Evolutionary conservation across 64 coral and sea anemone genomes (phyloP).

Genomic region (Stylophora pistillata): DNA sequence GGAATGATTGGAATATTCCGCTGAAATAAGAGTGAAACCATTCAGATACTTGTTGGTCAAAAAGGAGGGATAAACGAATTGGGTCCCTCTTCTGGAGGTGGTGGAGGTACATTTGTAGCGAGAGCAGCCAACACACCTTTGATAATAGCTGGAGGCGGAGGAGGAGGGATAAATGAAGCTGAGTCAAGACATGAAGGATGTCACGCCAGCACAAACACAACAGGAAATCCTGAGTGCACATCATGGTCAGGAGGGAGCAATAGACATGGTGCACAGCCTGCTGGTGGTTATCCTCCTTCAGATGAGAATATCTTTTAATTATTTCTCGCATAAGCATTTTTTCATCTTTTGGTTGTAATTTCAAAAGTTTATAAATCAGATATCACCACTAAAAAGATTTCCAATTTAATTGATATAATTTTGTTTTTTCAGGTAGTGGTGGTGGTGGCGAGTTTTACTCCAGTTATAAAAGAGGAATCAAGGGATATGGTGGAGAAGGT

Average conservation of each 20-base stretch:
- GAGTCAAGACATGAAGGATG: slow-evolving; percentile 28
- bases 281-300: slow-evolving; percentile 24
- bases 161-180: not conserved
- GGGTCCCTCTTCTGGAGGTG: not conserved
- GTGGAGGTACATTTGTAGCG: slow-evolving; percentile 63
- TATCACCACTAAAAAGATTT: not conserved
- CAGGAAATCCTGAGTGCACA: slow-evolving; percentile 23
- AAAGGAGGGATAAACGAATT: slow-evolving; percentile 32
- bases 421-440: not conserved
- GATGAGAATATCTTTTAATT: not conserved
- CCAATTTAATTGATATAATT: not conserved
- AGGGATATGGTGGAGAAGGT: not conserved
- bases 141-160: slow-evolving; percentile 63
- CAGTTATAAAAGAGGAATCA: not conserved
- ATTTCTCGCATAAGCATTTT: not conserved
- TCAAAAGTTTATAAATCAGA: not conserved
- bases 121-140: slow-evolving; percentile 39
- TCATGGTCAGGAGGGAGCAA: slow-evolving; percentile 9
- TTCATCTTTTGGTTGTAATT: not conserved
- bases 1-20: slow-evolving; percentile 57
- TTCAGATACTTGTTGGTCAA: slow-evolving; percentile 60
- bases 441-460: not conserved
- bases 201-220: slow-evolving; percentile 27
- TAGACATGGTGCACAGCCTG: not conserved
- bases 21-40: slow-evolving; percentile 3